phyloP scores from a whole-genome alignment of 2,113 vertebrate genomes.

The Nestor notabilis region DNA sequence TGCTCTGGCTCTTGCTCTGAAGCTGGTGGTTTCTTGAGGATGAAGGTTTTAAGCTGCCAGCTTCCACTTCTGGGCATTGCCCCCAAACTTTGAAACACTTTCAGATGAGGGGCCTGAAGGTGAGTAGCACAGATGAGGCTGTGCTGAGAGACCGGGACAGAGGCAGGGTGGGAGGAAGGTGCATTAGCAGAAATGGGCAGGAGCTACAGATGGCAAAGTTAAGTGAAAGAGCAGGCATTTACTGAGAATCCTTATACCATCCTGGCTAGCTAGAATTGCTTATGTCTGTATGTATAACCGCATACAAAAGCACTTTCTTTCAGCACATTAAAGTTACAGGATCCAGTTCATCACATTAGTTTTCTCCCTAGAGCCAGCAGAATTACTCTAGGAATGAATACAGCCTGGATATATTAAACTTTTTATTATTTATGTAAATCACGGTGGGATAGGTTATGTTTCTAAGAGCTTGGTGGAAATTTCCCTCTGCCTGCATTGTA shows the following conservation, averaged over 20 bases:
- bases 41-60: background rate
- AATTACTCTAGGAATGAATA: background rate
- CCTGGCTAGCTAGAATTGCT: background rate
- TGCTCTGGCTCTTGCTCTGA: background rate
- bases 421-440: constrained; percentile 30
- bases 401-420: background rate
- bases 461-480: background rate
- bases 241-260: background rate
- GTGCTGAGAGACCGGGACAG: background rate
- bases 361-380: background rate
- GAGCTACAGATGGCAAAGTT: background rate
- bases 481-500: background rate
- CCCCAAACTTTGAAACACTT: background rate
- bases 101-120: background rate
- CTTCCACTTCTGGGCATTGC: background rate
- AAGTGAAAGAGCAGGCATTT: background rate
- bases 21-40: background rate
- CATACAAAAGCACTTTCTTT: background rate
- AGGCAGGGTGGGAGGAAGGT: background rate
- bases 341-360: background rate
- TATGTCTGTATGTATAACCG: background rate
- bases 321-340: background rate
- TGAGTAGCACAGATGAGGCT: background rate
- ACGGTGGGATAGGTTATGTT: background rate
- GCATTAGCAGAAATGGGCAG: background rate